These are phyloP conservation scores for Phania funesta DNA, from an alignment of 2,888 invertebrate genomes.

Conservation along the genomic window DNA sequence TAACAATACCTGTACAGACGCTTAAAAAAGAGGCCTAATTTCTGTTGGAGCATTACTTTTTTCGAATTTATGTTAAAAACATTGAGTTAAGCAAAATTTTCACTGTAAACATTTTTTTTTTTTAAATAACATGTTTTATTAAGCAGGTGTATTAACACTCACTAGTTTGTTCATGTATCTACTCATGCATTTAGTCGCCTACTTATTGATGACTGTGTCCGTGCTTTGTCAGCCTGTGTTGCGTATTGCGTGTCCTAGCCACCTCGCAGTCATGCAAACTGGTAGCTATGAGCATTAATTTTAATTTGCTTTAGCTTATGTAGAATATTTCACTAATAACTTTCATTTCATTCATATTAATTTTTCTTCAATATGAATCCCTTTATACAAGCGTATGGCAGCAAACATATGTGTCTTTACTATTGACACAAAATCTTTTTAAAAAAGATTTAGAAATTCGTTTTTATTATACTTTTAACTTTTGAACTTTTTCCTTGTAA, in stretches of 20 bases:
- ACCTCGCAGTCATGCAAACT: background rate
- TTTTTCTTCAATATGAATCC: slow-evolving; percentile 27
- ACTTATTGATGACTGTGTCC: background rate
- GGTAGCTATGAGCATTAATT: slow-evolving; percentile 22
- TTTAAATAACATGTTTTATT: too few relatives aligned
- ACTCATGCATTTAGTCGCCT: too few relatives aligned
- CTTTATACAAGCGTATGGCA: background rate
- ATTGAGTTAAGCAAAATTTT: too few relatives aligned
- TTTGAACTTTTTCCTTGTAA: slow-evolving; percentile 57
- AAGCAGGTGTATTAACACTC: too few relatives aligned
- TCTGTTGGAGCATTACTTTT: too few relatives aligned
- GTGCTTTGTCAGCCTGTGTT: background rate
- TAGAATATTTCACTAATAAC: slow-evolving; percentile 51
- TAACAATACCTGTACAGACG: too few relatives aligned
- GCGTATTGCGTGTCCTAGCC: background rate
- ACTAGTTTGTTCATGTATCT: too few relatives aligned
- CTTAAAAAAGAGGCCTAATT: too few relatives aligned
- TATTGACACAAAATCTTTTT: slow-evolving; percentile 48
- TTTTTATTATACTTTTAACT: slow-evolving; percentile 60
- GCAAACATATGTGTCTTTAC: background rate
- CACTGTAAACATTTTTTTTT: too few relatives aligned
- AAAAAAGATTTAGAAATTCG: slow-evolving; percentile 12
- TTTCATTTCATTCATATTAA: slow-evolving; percentile 42
- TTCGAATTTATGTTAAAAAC: too few relatives aligned
- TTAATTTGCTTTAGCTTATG: slow-evolving; percentile 61